Percentiles rank a stretch among this genome's conserved stretches.
Conservation (phyloP, 2,888 invertebrate species). For the Mimachlamys varia region DNA sequence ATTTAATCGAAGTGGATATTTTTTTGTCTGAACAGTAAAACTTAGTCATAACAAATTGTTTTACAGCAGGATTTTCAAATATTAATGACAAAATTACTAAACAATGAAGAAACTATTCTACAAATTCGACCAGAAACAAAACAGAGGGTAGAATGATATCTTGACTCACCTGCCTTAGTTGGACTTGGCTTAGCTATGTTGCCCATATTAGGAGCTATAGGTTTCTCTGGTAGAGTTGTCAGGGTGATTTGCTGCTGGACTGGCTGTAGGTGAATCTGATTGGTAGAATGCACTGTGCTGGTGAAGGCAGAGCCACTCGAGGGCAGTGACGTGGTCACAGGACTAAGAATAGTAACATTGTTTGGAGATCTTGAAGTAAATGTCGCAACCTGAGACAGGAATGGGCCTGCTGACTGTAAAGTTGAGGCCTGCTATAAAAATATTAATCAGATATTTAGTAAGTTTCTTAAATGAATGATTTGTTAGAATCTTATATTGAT, state of each 20-base stretch:
- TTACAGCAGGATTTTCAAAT: no score
- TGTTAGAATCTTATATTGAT: no score
- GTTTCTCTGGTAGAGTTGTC: conserved; percentile 59
- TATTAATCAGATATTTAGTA: neutral
- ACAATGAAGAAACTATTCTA: no score
- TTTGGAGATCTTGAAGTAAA: conserved; percentile 60
- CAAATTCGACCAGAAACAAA: no score
- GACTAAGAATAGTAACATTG: conserved; percentile 66
- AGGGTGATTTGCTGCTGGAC: conserved; percentile 63
- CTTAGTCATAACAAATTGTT: no score
- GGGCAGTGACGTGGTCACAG: conserved; percentile 61
- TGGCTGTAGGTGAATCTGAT: conserved; percentile 59
- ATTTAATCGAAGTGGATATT: no score
- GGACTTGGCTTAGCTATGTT: conserved; percentile 68
- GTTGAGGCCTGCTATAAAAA: conserved; percentile 56
- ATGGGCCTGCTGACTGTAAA: conserved; percentile 63
- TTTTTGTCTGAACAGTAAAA: no score
- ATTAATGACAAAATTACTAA: no score
- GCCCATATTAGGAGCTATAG: conserved; percentile 50
- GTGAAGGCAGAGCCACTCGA: conserved; percentile 64
- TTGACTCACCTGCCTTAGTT: conserved; percentile 70
- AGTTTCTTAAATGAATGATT: neutral
- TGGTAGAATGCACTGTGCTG: conserved; percentile 59
- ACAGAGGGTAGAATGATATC: no score
- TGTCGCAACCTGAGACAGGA: conserved; percentile 66